These are phyloP conservation scores for Centropus unirufus DNA, from an alignment of 2,113 vertebrate species.

Conservation along the genomic window DNA sequence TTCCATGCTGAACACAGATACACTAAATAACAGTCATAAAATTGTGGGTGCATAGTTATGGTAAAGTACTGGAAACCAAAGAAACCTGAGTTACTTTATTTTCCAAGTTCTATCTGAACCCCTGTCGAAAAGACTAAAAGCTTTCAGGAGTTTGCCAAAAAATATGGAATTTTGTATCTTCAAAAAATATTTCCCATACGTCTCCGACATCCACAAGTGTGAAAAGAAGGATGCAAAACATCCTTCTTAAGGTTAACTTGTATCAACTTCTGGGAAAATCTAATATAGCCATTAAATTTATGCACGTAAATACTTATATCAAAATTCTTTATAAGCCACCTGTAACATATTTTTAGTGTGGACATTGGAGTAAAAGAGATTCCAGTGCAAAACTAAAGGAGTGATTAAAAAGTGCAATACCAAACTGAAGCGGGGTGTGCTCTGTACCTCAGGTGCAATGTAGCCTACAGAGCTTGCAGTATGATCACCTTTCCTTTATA, in stretches of 20 bases:
- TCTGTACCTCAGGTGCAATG: neutral
- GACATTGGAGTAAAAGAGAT: neutral
- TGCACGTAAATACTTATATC: neutral
- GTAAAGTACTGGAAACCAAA: neutral
- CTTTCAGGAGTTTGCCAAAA: neutral
- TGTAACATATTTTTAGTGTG: neutral
- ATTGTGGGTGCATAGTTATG: neutral
- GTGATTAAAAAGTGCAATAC: neutral
- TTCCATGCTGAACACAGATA: neutral
- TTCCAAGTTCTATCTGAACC: neutral
- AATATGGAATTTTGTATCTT: neutral
- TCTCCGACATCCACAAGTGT: neutral
- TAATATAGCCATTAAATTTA: neutral
- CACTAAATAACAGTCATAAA: neutral
- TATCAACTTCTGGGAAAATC: neutral
- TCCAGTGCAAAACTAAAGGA: neutral
- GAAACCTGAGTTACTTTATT: neutral
- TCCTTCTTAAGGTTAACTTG: neutral
- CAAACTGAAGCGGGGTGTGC: neutral
- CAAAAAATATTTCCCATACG: neutral
- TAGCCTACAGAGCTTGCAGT: neutral
- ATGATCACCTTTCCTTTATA: neutral
- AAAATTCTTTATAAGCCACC: neutral
- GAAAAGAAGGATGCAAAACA: neutral
- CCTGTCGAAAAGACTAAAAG: neutral